phyloP scores from a whole-genome alignment of 2,113 vertebrate genomes.

The Otocyon megalotis region DNA sequence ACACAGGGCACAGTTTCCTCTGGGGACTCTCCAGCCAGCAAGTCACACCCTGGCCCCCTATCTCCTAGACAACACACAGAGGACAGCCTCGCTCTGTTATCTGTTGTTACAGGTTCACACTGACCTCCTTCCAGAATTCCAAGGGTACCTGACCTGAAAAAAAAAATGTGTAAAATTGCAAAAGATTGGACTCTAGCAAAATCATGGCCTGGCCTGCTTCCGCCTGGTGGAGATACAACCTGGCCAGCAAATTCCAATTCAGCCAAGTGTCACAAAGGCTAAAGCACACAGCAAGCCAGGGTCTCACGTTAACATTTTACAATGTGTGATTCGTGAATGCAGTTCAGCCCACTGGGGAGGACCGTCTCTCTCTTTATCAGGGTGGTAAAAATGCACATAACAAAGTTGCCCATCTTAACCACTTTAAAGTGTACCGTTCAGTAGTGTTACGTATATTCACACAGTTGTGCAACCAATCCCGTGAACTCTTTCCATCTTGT shows the following conservation, averaged over 20 bases:
- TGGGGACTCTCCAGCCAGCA: background rate
- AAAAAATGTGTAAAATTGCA: background rate
- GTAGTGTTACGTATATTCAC: background rate
- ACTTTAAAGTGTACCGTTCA: background rate
- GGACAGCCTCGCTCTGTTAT: background rate
- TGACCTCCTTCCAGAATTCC: background rate
- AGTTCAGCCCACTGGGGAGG: background rate
- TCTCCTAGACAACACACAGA: fast-evolving
- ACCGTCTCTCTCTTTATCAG: background rate
- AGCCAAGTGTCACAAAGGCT: background rate
- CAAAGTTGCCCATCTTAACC: background rate
- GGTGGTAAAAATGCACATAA: background rate
- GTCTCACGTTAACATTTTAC: background rate
- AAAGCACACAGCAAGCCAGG: background rate
- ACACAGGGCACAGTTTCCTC: background rate
- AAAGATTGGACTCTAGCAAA: background rate
- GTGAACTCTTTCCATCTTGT: background rate
- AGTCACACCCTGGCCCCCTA: background rate
- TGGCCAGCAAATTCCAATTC: background rate
- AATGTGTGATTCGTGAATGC: fast-evolving
- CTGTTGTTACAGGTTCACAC: background rate
- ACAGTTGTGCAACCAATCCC: background rate
- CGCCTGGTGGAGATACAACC: background rate
- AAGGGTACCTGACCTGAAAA: background rate
- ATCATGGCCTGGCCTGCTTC: background rate